These are phyloP conservation scores for Listronotus bonariensis DNA, from an alignment of 1,140 invertebrate genomes.

Conservation along the genomic window DNA sequence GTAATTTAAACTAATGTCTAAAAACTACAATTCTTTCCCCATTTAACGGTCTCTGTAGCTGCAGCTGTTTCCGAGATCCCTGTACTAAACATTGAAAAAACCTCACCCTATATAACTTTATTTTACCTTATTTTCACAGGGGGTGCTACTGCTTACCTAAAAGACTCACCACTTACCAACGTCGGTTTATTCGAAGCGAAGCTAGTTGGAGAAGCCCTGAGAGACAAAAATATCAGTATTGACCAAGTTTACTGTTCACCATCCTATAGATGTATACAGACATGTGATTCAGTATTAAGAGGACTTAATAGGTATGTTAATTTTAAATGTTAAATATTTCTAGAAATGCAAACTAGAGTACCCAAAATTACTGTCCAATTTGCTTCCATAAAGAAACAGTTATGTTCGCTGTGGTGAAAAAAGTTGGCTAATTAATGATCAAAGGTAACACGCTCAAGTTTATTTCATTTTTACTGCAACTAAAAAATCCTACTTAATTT, in stretches of 20 bases:
- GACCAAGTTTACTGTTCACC: slow-evolving; percentile 83
- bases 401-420: no score
- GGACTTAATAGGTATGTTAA: slow-evolving; percentile 55
- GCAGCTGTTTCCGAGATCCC: no score
- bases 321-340: not conserved
- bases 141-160: slow-evolving; percentile 69
- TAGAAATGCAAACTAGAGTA: not conserved
- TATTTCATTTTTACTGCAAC: no score
- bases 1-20: no score
- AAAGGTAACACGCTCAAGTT: no score
- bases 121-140: slow-evolving; percentile 36
- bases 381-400: no score
- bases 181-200: slow-evolving; percentile 74
- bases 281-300: slow-evolving; percentile 71
- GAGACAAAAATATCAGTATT: slow-evolving; percentile 67
- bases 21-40: no score
- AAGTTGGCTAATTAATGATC: no score
- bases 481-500: no score
- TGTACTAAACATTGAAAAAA: no score
- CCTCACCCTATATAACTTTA: no score
- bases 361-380: not conserved
- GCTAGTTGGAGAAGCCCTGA: slow-evolving; percentile 79
- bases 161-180: slow-evolving; percentile 87
- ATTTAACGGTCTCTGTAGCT: no score
- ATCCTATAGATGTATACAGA: slow-evolving; percentile 89